Conservation (phyloP, 2,888 invertebrate genomes). For the Trachelus iudaicus region DNA sequence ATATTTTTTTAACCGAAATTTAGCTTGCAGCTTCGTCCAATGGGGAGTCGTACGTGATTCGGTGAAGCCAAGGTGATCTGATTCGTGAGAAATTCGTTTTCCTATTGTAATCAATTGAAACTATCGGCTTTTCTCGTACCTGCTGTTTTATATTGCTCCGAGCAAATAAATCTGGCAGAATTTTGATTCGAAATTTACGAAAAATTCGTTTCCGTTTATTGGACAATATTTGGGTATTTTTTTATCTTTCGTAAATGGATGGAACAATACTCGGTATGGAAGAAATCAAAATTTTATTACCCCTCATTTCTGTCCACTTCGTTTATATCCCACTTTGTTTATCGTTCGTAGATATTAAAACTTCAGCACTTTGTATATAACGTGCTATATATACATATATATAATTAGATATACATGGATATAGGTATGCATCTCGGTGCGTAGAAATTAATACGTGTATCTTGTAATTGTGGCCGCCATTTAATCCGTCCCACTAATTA, state of each 20-base stretch:
- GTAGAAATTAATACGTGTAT: background rate
- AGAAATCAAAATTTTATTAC: conserved; percentile 52
- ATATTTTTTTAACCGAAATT: background rate
- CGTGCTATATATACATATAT: background rate
- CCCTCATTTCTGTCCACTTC: conserved; percentile 51
- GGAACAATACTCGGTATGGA: background rate
- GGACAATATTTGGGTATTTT: background rate
- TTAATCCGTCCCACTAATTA: background rate
- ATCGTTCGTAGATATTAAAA: conserved; percentile 58
- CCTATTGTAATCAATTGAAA: background rate
- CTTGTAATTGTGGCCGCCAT: background rate
- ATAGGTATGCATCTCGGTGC: background rate
- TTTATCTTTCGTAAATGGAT: background rate
- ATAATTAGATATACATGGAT: too few species aligned
- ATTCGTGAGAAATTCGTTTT: background rate
- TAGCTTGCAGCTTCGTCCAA: background rate
- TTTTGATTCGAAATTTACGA: background rate
- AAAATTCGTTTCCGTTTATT: background rate
- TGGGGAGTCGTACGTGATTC: background rate
- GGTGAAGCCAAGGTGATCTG: background rate
- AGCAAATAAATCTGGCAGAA: background rate
- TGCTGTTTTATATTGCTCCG: background rate
- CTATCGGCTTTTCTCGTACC: background rate
- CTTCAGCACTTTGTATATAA: conserved; percentile 8
- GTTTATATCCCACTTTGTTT: conserved; percentile 57